Conservation (phyloP, 2,113 vertebrate species). For the Mellivora capensis region DNA sequence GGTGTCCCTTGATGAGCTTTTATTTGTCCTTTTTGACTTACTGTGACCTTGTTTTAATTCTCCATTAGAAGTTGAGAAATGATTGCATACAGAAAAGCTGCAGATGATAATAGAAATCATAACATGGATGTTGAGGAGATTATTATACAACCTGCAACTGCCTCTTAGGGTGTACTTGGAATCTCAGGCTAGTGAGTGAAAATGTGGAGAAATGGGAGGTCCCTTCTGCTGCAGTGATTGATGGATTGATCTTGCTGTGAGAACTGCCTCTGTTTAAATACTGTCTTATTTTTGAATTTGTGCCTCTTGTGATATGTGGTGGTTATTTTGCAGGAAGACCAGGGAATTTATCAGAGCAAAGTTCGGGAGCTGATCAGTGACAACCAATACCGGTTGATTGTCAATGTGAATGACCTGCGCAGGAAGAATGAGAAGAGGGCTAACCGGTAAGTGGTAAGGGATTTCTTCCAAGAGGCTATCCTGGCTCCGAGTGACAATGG, state of each 20-base stretch:
- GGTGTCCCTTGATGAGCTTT: neutral
- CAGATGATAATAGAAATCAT: neutral
- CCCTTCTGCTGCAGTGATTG: neutral
- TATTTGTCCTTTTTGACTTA: neutral
- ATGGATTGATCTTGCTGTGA: neutral
- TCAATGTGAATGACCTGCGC: conserved; percentile 96
- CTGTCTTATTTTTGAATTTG: neutral
- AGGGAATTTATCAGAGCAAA: conserved; percentile 94
- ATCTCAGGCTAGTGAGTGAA: neutral
- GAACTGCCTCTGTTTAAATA: neutral
- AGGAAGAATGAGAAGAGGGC: conserved; percentile 93
- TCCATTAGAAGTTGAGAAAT: neutral
- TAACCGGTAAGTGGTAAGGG: conserved; percentile 81
- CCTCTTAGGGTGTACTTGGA: neutral
- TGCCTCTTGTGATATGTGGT: neutral
- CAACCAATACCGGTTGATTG: conserved; percentile 90
- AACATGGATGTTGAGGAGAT: neutral
- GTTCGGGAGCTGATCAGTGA: conserved; percentile 96
- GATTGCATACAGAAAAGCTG: neutral
- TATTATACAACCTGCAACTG: neutral
- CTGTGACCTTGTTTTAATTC: neutral
- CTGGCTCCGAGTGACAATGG: neutral
- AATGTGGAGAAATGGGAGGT: neutral
- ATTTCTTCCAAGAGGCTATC: neutral
- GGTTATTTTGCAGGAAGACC: conserved; percentile 88